Base-by-base conservation (phyloP, 2,113 vertebrate genomes). In the Corythornis cristatus region DNA sequence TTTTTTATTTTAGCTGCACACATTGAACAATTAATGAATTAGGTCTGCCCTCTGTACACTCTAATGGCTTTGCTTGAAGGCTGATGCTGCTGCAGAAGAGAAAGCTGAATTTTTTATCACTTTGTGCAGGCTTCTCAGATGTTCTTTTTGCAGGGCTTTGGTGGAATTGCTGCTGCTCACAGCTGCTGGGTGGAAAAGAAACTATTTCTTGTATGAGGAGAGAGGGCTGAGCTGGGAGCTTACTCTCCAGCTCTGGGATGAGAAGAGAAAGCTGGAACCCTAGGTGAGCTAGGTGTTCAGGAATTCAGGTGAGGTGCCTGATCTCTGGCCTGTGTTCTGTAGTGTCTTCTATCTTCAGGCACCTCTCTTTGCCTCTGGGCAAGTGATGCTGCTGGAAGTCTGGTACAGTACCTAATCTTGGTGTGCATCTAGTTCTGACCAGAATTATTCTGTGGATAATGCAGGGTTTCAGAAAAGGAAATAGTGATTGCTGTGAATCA, bases 361-460 rank as follows among this genome's bases (percentile, higher is more conserved):
- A 60, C 21, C 2, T 25, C 2, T 48, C 9, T n/a, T 19, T 28
- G 37, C 22, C 5, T 35, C 13, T 60, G 71, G 48, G 19, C 33
- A 78, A 40, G 6, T 8, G 23, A 2, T 4, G 2, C 33, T 43
- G n/a, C 2, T 33, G 15, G 3, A 1, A 10, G 1, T 65, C 3
- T 23, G 16, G 23, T 31, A 1, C 21, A 11, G 46, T 31, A 17
- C 16, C 0, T 29, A 7, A 20, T 48, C 33, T 51, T 45, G 57
- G 28, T 68, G 10, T 68, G 10, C 75, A 31, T 12, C 9, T 5
- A 2, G 28, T 40, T 86, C 37, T 37, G 37, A 37, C 37, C 37
- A 33, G 82, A 56, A 56, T 56, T 64, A 12, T 31, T 16, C 12
- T 35, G 28, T 35, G 43, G 50, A 11, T 20, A 23, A 15, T 4